A percentile compares a stretch with the other conserved stretches of the same genome.
Evolutionary conservation across 2,888 invertebrate species (phyloP).

Genomic region (Nowickia ferox): DNA sequence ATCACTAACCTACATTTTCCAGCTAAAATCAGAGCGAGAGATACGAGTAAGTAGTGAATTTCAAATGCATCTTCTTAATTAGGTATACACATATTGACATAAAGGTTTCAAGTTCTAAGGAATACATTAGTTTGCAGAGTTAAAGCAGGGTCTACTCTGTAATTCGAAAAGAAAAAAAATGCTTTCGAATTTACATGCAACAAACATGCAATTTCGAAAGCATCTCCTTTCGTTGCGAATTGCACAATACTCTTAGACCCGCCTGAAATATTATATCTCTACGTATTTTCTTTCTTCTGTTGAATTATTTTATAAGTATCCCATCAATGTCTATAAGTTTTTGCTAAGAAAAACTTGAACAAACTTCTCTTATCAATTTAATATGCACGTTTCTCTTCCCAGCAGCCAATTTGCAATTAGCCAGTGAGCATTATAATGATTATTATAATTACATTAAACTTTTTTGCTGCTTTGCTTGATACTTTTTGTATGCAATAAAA

Average conservation of each 20-base stretch:
- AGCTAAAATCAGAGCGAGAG: not conserved
- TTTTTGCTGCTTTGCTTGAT: not conserved
- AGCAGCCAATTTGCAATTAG: not conserved
- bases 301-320: too few relatives aligned
- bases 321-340: too few relatives aligned
- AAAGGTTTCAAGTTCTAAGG: not conserved
- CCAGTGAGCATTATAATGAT: not conserved
- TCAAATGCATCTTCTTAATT: constrained; percentile 15
- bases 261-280: too few relatives aligned
- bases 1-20: constrained; percentile 62
- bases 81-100: not conserved
- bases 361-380: not conserved
- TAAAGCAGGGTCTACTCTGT: too few relatives aligned
- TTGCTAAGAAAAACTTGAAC: not conserved
- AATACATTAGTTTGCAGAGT: too few relatives aligned
- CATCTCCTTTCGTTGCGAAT: too few relatives aligned
- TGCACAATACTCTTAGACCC: too few relatives aligned
- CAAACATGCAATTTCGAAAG: too few relatives aligned
- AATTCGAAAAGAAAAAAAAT: too few relatives aligned
- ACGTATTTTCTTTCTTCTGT: too few relatives aligned
- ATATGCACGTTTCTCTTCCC: constrained; percentile 5
- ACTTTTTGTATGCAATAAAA: not conserved
- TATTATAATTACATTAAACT: not conserved
- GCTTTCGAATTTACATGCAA: too few relatives aligned
- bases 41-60: constrained; percentile 5